Evolutionary conservation across 2,888 invertebrate species (phyloP).

Genomic region (Prosopocoilus inquinatus): DNA sequence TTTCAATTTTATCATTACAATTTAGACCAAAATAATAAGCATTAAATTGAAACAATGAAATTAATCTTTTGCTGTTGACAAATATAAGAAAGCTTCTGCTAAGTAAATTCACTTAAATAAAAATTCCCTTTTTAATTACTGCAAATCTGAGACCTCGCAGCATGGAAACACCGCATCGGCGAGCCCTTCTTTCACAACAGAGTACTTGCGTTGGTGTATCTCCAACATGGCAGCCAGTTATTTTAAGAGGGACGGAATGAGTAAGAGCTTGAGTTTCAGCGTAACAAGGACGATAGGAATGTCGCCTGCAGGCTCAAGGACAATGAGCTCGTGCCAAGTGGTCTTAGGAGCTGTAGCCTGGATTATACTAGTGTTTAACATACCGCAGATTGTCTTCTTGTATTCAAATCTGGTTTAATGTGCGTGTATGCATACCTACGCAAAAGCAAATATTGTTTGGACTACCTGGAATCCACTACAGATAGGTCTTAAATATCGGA

Average conservation of each 20-base stretch:
- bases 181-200: not conserved
- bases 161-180: not conserved
- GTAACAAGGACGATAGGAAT: slow-evolving; percentile 31
- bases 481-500: too few species aligned
- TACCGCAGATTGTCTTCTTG: too few species aligned
- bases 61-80: not conserved
- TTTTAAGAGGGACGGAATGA: slow-evolving; percentile 19
- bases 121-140: too few species aligned
- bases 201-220: slow-evolving; percentile 8
- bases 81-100: not conserved
- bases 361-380: not conserved
- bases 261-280: slow-evolving; percentile 21
- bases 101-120: not conserved
- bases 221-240: slow-evolving; percentile 26
- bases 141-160: not conserved
- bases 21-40: too few species aligned
- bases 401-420: too few species aligned
- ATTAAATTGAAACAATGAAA: not conserved
- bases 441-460: too few species aligned
- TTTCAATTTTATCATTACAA: too few species aligned
- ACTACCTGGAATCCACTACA: too few species aligned
- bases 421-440: too few species aligned
- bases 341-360: slow-evolving; percentile 7
- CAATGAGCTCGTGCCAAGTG: slow-evolving; percentile 31
- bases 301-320: slow-evolving; percentile 31